Evolutionary conservation across 1,140 invertebrate genomes (phyloP).

Genomic region (Papilio xuthus): DNA sequence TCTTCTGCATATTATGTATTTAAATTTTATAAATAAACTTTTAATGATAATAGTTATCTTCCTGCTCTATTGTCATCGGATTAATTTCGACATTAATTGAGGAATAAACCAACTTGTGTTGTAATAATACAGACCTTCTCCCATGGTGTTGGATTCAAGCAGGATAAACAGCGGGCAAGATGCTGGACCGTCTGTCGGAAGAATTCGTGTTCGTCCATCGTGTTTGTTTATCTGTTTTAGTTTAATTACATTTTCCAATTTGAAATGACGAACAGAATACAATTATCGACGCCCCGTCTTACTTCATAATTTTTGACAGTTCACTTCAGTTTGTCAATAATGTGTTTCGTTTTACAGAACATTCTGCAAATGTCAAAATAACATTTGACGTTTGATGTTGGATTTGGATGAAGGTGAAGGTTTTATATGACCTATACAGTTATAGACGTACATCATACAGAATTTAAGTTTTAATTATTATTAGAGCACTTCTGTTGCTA

Average conservation of each 20-base stretch:
- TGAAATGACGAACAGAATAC: constrained; percentile 50
- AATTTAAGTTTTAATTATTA: too few species aligned
- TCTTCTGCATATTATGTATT: neutral
- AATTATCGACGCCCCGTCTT: constrained; percentile 40
- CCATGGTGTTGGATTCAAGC: constrained; percentile 92
- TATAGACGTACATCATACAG: too few species aligned
- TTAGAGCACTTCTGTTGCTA: too few species aligned
- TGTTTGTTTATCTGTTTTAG: constrained; percentile 70
- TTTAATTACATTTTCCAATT: constrained; percentile 60
- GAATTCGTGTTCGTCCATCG: constrained; percentile 87
- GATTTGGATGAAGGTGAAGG: too few species aligned
- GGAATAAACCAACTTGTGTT: constrained; percentile 55
- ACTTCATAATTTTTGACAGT: constrained; percentile 45
- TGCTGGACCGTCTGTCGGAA: constrained; percentile 94
- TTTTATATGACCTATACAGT: too few species aligned
- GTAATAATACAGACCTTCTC: constrained; percentile 84
- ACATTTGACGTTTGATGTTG: neutral
- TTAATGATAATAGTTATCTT: constrained; percentile 25
- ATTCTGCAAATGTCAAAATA: neutral
- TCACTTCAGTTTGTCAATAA: constrained; percentile 48
- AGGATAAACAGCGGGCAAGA: constrained; percentile 92
- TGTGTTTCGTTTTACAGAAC: constrained; percentile 23
- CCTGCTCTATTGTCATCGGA: neutral
- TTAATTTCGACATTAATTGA: constrained; percentile 47
- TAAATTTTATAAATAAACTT: neutral